Conservation (phyloP, 2,888 invertebrate genomes). For the Sympetrum striolatum region DNA sequence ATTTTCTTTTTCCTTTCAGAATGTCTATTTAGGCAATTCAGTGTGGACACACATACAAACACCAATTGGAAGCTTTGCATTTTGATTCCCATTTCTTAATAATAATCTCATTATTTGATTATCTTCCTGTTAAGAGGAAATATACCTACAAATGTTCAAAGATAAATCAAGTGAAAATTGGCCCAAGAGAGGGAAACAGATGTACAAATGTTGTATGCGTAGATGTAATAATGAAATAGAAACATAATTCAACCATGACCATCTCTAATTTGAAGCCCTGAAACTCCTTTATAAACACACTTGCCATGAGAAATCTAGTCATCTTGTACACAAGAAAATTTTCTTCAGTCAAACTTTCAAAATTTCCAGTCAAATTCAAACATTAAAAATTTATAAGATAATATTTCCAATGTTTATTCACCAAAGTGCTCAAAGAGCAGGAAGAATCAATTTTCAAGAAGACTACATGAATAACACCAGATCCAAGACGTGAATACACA, state of each 20-base stretch:
- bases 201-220: not conserved
- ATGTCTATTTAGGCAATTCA: not conserved
- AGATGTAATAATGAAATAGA: not conserved
- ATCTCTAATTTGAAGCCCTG: not conserved
- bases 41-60: not conserved
- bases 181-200: not conserved
- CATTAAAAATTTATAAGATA: not conserved
- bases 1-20: not conserved
- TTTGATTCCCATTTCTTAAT: not conserved
- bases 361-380: no score
- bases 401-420: not conserved
- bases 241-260: not conserved
- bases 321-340: no score
- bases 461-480: constrained; percentile 22
- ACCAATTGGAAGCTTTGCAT: not conserved
- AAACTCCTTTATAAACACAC: not conserved
- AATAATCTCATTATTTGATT: not conserved
- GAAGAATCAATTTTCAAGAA: not conserved
- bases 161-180: not conserved
- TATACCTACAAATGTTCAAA: not conserved
- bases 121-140: not conserved
- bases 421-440: not conserved
- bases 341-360: no score
- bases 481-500: constrained; percentile 18
- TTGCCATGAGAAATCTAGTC: not conserved